Evolutionary conservation across 2,888 invertebrate genomes (phyloP).

Genomic region (Alloscopus bannaensis): DNA sequence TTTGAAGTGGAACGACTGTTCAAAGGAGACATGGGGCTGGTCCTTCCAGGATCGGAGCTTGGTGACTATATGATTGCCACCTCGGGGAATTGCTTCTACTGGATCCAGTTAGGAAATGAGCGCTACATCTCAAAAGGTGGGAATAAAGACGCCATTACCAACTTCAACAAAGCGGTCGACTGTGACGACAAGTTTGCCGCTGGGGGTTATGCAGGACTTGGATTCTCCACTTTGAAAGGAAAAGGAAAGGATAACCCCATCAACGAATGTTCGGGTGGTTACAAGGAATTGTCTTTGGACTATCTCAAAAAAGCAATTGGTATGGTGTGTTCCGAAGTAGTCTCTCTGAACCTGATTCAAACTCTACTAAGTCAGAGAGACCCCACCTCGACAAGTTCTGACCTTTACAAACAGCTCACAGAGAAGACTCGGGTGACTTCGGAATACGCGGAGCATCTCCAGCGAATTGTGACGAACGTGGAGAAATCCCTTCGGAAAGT

Average conservation of each 20-base stretch:
- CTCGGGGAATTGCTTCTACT: conserved; percentile 23
- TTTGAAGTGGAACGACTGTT: too few species aligned
- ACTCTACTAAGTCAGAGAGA: conserved; percentile 7
- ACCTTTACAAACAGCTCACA: conserved; percentile 18
- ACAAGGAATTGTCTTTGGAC: conserved; percentile 47
- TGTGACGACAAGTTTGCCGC: conserved; percentile 38
- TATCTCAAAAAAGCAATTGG: conserved; percentile 15
- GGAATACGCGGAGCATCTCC: conserved; percentile 19
- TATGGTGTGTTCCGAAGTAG: conserved; percentile 36
- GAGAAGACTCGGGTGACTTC: conserved; percentile 21
- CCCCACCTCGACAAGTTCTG: conserved; percentile 12
- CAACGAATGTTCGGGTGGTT: conserved; percentile 12
- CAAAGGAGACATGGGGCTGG: too few species aligned
- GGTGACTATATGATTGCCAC: not conserved
- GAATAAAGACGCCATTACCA: conserved; percentile 9
- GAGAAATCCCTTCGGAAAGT: conserved; percentile 43
- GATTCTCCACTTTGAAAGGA: conserved; percentile 31
- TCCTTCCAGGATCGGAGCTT: not conserved
- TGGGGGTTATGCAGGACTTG: conserved; percentile 35
- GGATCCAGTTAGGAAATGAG: conserved; percentile 44
- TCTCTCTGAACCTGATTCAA: conserved; percentile 2
- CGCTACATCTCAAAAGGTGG: conserved; percentile 4
- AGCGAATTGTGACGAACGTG: conserved; percentile 4
- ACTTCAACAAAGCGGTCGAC: conserved; percentile 41
- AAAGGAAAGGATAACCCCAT: not conserved